A percentile compares a stretch with the other conserved stretches of the same genome.
phyloP scores from a whole-genome alignment of 1,140 invertebrate species.

The Neodiprion pinetum region DNA sequence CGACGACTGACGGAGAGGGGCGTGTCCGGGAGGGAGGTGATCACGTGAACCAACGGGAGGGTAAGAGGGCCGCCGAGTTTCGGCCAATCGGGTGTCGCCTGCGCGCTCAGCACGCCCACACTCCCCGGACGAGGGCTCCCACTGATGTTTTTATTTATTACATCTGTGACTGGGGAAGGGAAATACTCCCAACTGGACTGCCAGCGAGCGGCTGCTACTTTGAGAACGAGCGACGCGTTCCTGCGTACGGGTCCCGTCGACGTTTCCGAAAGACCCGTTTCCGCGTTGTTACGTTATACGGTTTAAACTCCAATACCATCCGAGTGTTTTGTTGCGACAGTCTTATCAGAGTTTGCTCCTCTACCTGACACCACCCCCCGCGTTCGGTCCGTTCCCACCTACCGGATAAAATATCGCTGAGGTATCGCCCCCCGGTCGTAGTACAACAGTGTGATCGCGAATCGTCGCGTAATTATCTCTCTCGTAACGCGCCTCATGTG shows the following conservation, averaged over 20 bases:
- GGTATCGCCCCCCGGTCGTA: background rate
- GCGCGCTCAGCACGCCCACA: constrained; percentile 51
- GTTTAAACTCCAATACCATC: background rate
- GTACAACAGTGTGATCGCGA: background rate
- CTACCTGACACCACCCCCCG: background rate
- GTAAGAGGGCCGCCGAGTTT: constrained; percentile 27
- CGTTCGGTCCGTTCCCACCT: background rate
- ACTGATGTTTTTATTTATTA: constrained; percentile 73
- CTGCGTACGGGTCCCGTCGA: constrained; percentile 35
- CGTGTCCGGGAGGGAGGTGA: constrained; percentile 34
- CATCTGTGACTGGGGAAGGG: constrained; percentile 69
- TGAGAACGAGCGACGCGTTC: constrained; percentile 62
- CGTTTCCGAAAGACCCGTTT: constrained; percentile 14
- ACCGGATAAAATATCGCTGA: background rate
- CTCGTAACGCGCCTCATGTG: too few relatives aligned
- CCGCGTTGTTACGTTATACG: background rate
- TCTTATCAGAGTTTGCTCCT: background rate
- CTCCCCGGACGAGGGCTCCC: constrained; percentile 55
- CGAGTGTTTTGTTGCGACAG: background rate
- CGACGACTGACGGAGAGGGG: constrained; percentile 27
- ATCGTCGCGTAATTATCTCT: background rate
- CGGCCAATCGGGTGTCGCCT: constrained; percentile 36
- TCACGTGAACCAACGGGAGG: constrained; percentile 34
- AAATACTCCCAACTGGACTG: constrained; percentile 63
- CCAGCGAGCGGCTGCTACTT: constrained; percentile 65